phyloP scores from a whole-genome alignment of 2,888 invertebrate species.

The Mactromeris polynyma region DNA sequence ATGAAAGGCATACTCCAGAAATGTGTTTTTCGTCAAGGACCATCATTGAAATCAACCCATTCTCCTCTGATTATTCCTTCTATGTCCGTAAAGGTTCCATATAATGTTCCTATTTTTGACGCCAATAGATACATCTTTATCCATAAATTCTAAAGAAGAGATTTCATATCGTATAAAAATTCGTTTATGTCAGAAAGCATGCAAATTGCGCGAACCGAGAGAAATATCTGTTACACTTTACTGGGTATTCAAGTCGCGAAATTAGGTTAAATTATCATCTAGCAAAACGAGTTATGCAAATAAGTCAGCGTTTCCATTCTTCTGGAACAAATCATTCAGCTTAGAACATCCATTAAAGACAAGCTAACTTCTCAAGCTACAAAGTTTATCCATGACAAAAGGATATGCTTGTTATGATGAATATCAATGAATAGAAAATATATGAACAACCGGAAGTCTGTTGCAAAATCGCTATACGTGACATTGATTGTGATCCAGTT shows the following conservation, averaged over 20 bases:
- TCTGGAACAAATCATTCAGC: neutral
- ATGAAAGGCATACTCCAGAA: too few relatives aligned
- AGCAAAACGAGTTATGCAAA: constrained; percentile 13
- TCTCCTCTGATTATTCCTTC: too few relatives aligned
- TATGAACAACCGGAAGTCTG: neutral
- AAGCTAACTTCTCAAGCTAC: neutral
- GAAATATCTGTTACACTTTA: neutral
- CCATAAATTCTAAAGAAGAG: neutral
- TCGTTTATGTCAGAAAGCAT: neutral
- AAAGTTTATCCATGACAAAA: neutral
- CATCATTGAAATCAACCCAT: too few relatives aligned
- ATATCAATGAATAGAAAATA: neutral
- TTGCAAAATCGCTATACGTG: too few relatives aligned
- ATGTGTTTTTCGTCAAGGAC: too few relatives aligned
- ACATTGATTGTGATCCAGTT: too few relatives aligned
- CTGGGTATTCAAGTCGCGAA: neutral
- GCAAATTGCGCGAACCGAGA: neutral
- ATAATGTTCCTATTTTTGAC: neutral
- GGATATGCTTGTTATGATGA: neutral
- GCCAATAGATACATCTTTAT: neutral
- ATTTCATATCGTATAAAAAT: neutral
- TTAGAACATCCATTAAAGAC: neutral
- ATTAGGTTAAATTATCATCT: constrained; percentile 7
- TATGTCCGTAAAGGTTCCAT: too few relatives aligned
- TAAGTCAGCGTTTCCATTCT: neutral